These are phyloP conservation scores for Stramonita haemastoma DNA, from an alignment of 2,888 invertebrate species.

Conservation along the genomic window DNA sequence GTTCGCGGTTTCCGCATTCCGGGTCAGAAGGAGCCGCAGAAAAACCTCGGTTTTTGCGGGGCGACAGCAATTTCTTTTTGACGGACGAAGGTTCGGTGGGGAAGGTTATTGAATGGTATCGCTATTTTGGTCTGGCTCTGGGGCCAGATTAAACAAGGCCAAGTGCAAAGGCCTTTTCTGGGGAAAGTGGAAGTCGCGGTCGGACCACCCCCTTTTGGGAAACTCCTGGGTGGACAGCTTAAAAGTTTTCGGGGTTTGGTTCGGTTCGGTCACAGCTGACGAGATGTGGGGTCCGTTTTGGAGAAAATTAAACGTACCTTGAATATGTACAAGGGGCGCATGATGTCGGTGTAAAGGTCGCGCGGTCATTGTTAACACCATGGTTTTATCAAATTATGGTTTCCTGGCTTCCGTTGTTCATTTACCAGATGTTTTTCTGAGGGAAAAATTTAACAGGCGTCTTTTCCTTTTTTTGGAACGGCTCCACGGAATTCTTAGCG, in stretches of 20 bases:
- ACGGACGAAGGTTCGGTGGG: background rate
- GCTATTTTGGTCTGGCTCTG: slow-evolving; percentile 22
- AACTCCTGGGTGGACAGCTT: slow-evolving; percentile 47
- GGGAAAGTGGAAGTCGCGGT: slow-evolving; percentile 34
- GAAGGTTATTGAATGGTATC: background rate
- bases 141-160: slow-evolving; percentile 35
- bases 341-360: background rate
- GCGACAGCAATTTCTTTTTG: background rate
- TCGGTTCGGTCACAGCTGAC: slow-evolving; percentile 43
- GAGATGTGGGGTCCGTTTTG: slow-evolving; percentile 26
- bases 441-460: background rate
- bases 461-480: slow-evolving; percentile 3
- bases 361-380: background rate
- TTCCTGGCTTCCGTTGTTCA: background rate
- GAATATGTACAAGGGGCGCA: background rate
- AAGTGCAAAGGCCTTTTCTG: slow-evolving; percentile 36
- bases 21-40: background rate
- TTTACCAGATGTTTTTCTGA: background rate
- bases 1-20: background rate
- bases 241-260: slow-evolving; percentile 51
- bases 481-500: background rate
- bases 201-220: slow-evolving; percentile 38
- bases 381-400: slow-evolving; percentile 8
- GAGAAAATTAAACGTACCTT: background rate
- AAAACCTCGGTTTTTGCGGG: background rate